Conservation (phyloP, 2,888 invertebrate species). For the Pammene fasciana region DNA sequence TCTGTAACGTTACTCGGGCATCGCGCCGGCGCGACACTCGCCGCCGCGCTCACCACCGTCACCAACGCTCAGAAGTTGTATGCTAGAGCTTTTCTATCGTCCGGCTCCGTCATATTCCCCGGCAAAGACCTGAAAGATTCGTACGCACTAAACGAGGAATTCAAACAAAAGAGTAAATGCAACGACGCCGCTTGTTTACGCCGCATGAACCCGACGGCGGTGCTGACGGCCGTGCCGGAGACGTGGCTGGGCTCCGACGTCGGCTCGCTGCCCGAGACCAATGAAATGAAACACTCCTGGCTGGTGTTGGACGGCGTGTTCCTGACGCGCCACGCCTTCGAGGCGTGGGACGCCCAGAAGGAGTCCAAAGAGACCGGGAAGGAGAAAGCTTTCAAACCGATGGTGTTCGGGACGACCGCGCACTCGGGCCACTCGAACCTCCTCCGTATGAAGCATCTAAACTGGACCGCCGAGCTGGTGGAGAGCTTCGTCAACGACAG, state of each 20-base stretch:
- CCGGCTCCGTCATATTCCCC: constrained; percentile 89
- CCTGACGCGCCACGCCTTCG: constrained; percentile 86
- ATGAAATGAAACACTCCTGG: constrained; percentile 88
- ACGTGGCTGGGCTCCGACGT: constrained; percentile 86
- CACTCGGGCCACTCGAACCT: constrained; percentile 87
- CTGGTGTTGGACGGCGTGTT: constrained; percentile 89
- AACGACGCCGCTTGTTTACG: constrained; percentile 84
- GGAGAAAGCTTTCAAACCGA: constrained; percentile 73
- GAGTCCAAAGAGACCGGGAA: constrained; percentile 69
- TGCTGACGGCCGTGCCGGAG: constrained; percentile 88
- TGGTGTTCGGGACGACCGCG: constrained; percentile 89
- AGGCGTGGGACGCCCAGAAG: constrained; percentile 83
- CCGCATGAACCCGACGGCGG: constrained; percentile 76
- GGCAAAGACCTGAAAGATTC: constrained; percentile 84
- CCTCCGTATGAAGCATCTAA: constrained; percentile 83
- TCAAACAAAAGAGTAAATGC: constrained; percentile 83
- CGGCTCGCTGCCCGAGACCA: constrained; percentile 86
- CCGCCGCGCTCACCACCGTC: constrained; percentile 88
- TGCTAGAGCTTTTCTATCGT: constrained; percentile 90
- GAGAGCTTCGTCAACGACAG: constrained; percentile 85
- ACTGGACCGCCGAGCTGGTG: constrained; percentile 87
- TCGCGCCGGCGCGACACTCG: constrained; percentile 92
- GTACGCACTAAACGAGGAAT: constrained; percentile 84
- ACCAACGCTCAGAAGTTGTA: constrained; percentile 86
- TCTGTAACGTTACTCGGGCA: constrained; percentile 93